Evolutionary conservation across 2,888 invertebrate genomes (phyloP).

Genomic region (Sphinx pinastri): DNA sequence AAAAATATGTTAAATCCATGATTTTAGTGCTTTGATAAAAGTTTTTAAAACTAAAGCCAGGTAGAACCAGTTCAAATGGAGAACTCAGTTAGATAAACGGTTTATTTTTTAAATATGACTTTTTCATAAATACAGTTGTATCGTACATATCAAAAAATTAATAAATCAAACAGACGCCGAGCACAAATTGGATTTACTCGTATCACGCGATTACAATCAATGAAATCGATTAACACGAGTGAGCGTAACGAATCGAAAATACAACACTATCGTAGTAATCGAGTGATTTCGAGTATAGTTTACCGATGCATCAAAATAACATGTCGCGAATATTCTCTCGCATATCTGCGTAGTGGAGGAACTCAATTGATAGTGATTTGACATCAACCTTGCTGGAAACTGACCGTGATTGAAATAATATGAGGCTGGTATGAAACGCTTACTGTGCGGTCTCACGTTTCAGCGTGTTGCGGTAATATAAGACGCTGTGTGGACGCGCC

Average conservation of each 20-base stretch:
- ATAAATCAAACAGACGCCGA: slow-evolving; percentile 25
- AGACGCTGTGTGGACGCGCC: not conserved
- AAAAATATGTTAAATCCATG: not conserved
- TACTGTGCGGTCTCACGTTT: slow-evolving; percentile 48
- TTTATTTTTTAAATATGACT: too few species aligned
- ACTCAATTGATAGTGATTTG: slow-evolving; percentile 67
- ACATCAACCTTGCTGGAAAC: slow-evolving; percentile 60
- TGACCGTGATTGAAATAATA: slow-evolving; percentile 54
- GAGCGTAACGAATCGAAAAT: slow-evolving; percentile 24
- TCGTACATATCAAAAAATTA: slow-evolving; percentile 8
- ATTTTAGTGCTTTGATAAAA: not conserved
- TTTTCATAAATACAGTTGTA: too few species aligned
- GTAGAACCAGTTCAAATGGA: too few species aligned
- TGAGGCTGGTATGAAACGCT: slow-evolving; percentile 48
- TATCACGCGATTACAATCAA: slow-evolving; percentile 23
- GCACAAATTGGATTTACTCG: slow-evolving; percentile 3
- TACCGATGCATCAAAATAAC: slow-evolving; percentile 53
- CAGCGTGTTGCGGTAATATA: slow-evolving; percentile 39
- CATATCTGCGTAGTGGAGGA: slow-evolving; percentile 51
- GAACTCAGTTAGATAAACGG: too few species aligned
- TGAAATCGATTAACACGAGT: slow-evolving; percentile 19
- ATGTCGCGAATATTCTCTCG: slow-evolving; percentile 45
- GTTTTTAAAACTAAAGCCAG: too few species aligned
- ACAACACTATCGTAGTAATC: slow-evolving; percentile 15
- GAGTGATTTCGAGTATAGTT: slow-evolving; percentile 27